Evolutionary conservation across 2,888 invertebrate species (phyloP), one percentile per base, ranked within the genome.

Genomic region (Sinotaia quadrata): DNA sequence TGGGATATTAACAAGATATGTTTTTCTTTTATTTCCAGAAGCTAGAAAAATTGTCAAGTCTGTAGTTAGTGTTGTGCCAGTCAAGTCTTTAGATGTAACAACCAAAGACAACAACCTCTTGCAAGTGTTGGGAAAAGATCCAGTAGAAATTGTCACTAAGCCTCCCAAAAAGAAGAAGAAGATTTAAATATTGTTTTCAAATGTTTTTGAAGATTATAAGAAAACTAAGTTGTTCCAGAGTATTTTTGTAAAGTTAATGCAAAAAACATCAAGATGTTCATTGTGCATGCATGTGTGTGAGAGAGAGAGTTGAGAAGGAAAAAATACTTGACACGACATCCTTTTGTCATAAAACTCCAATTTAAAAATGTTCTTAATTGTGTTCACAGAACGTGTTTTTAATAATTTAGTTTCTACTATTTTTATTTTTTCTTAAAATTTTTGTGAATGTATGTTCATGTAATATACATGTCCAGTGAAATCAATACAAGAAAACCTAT

Each of bases 11-110:
- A 18, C 21, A 24, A 31, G n/a, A 18, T 37, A 27, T 27, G n/a
- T 29, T 68, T 8, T 15, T n/a, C n/a, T 37, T 33, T 18, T 27
- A 1, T 24, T 65, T 69, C 31, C 58, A 71, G 73, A 73, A 41
- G 61, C 73, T 1, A 66, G 70, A 47, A 68, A 68, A 47, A 68
- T 68, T 2, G 61, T 58, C 47, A 73, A 70, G 54, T 73, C 71
- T 8, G 71, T 73, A 24, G 62, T 71, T 21, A 37, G 65, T 24
- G 62, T 67, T 4, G 34, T n/a, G n/a, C n/a, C n/a, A n/a, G n/a
- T 65, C 59, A 68, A 62, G 41, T 51, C 65, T n/a, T 65, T 66
- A n/a, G 36, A 62, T 21, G 56, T 68, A 21, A 24, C 62, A n/a
- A 21, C 63, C 18, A 62, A 34, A 12, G 59, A 71, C 18, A 56